Evolutionary conservation across 2,888 invertebrate genomes (phyloP).

Genomic region (Thera obeliscata): DNA sequence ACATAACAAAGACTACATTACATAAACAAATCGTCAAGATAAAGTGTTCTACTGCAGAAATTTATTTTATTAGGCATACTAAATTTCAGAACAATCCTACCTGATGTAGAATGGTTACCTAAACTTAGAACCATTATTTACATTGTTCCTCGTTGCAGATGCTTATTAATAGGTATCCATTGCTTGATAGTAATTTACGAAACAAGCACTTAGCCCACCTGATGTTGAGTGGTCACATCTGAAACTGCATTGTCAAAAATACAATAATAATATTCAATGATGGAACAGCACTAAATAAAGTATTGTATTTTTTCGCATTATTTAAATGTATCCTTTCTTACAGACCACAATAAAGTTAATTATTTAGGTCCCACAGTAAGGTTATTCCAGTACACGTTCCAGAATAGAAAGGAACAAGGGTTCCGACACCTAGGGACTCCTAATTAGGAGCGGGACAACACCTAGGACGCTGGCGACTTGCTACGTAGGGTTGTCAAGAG

Average conservation of each 20-base stretch:
- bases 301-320: not conserved
- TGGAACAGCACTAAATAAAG: not conserved
- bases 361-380: conserved; percentile 47
- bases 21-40: not conserved
- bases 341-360: conserved; percentile 40
- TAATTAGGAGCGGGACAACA: conserved; percentile 76
- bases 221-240: no score
- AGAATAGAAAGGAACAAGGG: conserved; percentile 73
- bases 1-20: not conserved
- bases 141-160: no score
- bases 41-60: no score
- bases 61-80: no score
- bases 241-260: no score
- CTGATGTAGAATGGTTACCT: no score
- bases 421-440: conserved; percentile 77
- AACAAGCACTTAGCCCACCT: no score
- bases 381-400: conserved; percentile 61
- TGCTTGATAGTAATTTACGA: no score
- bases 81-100: no score
- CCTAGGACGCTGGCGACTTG: conserved; percentile 56
- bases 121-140: no score
- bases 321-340: conserved; percentile 13
- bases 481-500: conserved; percentile 58
- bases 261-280: no score
- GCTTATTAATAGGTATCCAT: no score